Percentiles rank a stretch among this genome's conserved stretches.
These are phyloP conservation scores for Propithecus deckenii DNA, from an alignment of 2,797 vertebrate species.

Conservation along the genomic window DNA sequence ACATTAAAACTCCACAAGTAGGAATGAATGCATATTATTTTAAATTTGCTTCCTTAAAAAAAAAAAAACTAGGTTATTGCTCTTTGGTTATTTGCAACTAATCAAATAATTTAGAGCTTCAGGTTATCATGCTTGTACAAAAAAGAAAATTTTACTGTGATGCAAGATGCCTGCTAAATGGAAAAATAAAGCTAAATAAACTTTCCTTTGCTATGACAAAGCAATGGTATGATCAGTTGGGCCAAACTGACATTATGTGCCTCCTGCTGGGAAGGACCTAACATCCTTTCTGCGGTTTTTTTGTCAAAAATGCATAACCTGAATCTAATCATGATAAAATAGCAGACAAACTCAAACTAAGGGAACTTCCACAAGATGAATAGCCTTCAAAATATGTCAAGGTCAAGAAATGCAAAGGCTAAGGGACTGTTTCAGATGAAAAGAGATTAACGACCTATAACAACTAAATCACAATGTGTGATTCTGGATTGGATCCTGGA, in stretches of 20 bases:
- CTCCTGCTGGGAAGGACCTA: not conserved
- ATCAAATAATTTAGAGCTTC: slow-evolving; percentile 33
- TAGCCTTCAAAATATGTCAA: not conserved
- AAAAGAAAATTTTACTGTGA: slow-evolving; percentile 37
- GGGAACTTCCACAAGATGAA: not conserved
- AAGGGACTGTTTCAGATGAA: slow-evolving; percentile 32
- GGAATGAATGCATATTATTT: slow-evolving; percentile 41
- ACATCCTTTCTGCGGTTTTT: not conserved
- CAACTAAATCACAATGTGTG: not conserved
- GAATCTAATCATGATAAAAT: slow-evolving; percentile 8
- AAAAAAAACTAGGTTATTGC: not conserved
- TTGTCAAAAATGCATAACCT: slow-evolving; percentile 42
- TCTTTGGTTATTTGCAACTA: slow-evolving; percentile 28
- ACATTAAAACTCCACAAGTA: not conserved
- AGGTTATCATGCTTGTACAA: not conserved
- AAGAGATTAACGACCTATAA: slow-evolving; percentile 40
- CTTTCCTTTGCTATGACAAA: not conserved
- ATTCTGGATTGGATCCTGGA: slow-evolving; percentile 37
- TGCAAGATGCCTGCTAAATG: slow-evolving; percentile 10
- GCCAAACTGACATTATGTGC: not conserved
- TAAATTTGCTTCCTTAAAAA: slow-evolving; percentile 18
- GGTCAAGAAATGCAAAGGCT: not conserved
- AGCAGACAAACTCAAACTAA: slow-evolving; percentile 38
- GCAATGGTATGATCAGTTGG: not conserved
- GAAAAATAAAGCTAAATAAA: not conserved